phyloP scores from a whole-genome alignment of 2,888 invertebrate species.

The Meiosimyza decipiens region DNA sequence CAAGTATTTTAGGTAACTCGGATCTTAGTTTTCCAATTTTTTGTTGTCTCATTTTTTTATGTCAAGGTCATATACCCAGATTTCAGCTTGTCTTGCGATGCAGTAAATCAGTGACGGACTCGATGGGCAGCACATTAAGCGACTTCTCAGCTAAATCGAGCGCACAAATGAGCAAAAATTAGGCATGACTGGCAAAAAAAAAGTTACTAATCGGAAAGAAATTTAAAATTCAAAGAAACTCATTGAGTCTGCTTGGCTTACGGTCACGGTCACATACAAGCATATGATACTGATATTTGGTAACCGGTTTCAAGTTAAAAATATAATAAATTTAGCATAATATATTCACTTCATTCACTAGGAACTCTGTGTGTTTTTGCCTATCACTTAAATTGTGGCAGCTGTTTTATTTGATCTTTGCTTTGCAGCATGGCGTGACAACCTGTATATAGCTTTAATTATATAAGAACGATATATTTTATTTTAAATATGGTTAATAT shows the following conservation, averaged over 20 bases:
- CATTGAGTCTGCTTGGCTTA: neutral
- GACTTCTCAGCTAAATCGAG: neutral
- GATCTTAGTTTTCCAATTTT: neutral
- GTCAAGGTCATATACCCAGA: neutral
- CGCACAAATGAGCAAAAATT: slow-evolving; percentile 5
- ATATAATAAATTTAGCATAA: neutral
- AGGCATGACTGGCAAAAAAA: slow-evolving; percentile 9
- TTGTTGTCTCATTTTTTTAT: neutral
- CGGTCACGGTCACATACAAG: slow-evolving; percentile 23
- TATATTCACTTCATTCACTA: too few relatives aligned
- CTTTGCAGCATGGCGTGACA: too few relatives aligned
- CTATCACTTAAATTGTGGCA: too few relatives aligned
- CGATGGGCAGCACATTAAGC: neutral
- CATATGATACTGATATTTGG: neutral
- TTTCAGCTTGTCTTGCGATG: neutral
- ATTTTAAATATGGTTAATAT: too few relatives aligned
- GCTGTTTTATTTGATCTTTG: too few relatives aligned
- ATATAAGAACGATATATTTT: too few relatives aligned
- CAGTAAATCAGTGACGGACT: neutral
- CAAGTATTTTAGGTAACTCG: too few relatives aligned
- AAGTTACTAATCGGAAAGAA: too few relatives aligned
- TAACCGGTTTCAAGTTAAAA: slow-evolving; percentile 13
- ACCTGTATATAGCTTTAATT: too few relatives aligned
- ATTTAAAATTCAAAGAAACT: too few relatives aligned
- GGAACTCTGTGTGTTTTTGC: too few relatives aligned